Conservation (phyloP, 2,888 invertebrate genomes). For the Cerceris rybyensis region DNA sequence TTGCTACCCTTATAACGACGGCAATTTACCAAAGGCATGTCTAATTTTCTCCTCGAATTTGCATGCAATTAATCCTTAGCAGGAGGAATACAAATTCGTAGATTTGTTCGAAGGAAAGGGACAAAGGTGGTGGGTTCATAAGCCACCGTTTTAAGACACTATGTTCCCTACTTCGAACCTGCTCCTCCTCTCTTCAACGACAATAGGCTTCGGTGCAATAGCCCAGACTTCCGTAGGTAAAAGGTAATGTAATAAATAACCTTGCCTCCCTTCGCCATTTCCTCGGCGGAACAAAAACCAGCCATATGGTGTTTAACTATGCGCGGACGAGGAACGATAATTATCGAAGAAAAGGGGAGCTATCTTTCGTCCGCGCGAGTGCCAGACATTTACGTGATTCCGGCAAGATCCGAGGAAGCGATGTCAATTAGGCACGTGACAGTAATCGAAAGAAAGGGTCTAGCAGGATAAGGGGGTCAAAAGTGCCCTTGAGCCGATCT, state of each 20-base stretch:
- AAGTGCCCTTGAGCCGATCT: too few relatives aligned
- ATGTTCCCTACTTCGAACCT: slow-evolving; percentile 38
- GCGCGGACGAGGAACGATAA: slow-evolving; percentile 60
- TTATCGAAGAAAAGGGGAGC: slow-evolving; percentile 60
- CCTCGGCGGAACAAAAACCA: slow-evolving; percentile 62
- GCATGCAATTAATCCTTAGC: slow-evolving; percentile 33
- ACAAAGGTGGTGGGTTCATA: slow-evolving; percentile 16
- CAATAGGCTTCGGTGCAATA: slow-evolving; percentile 67
- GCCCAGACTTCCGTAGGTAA: slow-evolving; percentile 70
- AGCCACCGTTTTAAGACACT: slow-evolving; percentile 23
- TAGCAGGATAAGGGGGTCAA: too few relatives aligned
- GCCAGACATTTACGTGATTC: slow-evolving; percentile 29
- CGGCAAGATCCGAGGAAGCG: slow-evolving; percentile 12
- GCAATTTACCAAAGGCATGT: slow-evolving; percentile 27
- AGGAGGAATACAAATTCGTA: slow-evolving; percentile 27
- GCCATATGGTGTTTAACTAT: slow-evolving; percentile 71
- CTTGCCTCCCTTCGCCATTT: slow-evolving; percentile 57
- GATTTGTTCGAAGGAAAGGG: slow-evolving; percentile 20
- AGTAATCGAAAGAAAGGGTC: background rate
- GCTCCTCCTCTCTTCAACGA: slow-evolving; percentile 37
- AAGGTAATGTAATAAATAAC: slow-evolving; percentile 67
- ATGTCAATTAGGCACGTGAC: slow-evolving; percentile 44
- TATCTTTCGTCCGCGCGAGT: slow-evolving; percentile 34
- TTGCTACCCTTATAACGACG: slow-evolving; percentile 30
- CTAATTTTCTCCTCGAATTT: slow-evolving; percentile 16